phyloP scores from a whole-genome alignment of 2,797 vertebrate species.

The Chromis chromis region DNA sequence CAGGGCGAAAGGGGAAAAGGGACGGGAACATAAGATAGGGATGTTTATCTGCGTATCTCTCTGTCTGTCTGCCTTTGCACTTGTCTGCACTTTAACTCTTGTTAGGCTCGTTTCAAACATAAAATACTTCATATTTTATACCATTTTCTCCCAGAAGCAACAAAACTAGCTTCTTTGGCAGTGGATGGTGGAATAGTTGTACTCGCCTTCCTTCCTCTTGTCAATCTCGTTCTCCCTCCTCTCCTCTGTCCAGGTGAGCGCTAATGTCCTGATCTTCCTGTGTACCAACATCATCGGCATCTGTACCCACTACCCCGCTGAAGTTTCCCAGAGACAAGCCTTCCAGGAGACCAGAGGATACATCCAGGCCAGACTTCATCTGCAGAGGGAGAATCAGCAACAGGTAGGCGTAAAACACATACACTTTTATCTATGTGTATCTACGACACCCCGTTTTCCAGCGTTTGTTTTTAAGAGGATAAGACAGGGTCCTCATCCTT shows the following conservation, averaged over 20 bases:
- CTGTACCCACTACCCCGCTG: conserved; percentile 95
- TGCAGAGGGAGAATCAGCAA: conserved; percentile 95
- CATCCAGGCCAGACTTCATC: conserved; percentile 93
- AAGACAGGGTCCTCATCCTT: background rate
- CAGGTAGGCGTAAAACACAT: conserved; percentile 83
- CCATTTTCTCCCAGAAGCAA: background rate
- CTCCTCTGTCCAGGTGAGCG: conserved; percentile 73
- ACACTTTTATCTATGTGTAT: background rate
- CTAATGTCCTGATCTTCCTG: conserved; percentile 92
- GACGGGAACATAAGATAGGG: too few species aligned
- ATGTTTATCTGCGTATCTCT: background rate
- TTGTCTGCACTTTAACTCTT: background rate
- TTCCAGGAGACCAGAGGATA: conserved; percentile 96
- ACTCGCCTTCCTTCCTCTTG: background rate
- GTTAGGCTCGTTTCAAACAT: background rate
- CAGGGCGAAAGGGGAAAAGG: too few species aligned
- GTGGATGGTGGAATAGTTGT: background rate
- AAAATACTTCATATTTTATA: background rate
- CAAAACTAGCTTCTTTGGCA: background rate
- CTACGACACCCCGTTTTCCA: too few species aligned
- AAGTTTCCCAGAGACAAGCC: conserved; percentile 96
- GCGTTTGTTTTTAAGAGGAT: too few species aligned
- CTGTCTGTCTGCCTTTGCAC: background rate
- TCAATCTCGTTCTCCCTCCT: background rate
- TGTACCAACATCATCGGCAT: conserved; percentile 95